These are phyloP conservation scores for Ceratosolen solmsi DNA, from an alignment of 1,140 invertebrate species.

Conservation along the genomic window DNA sequence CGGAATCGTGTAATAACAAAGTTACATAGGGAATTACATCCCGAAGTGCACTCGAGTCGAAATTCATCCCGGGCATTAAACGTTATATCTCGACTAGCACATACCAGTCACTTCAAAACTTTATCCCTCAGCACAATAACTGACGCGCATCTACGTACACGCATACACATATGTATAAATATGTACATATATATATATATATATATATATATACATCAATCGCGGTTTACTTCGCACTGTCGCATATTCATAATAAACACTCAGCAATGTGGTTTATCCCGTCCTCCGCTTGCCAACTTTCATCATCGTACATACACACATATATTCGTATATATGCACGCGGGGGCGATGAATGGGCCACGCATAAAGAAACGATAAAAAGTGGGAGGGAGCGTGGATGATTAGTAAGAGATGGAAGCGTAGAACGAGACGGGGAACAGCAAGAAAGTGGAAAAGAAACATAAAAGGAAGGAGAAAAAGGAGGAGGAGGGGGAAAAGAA, in stretches of 20 bases:
- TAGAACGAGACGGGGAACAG: too few relatives aligned
- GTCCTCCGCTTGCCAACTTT: background rate
- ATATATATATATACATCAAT: slow-evolving; percentile 13
- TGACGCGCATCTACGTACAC: background rate
- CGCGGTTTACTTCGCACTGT: background rate
- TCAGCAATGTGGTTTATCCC: background rate
- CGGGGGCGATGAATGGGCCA: background rate
- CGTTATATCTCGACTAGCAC: slow-evolving; percentile 16
- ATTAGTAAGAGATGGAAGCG: too few relatives aligned
- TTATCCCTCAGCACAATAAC: slow-evolving; percentile 20
- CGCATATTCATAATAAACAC: slow-evolving; percentile 29
- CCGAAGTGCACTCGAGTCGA: slow-evolving; percentile 14
- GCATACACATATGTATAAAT: background rate
- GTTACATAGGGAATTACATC: slow-evolving; percentile 16
- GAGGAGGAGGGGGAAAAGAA: background rate
- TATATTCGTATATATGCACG: background rate
- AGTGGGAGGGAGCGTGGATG: too few relatives aligned
- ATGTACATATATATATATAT: background rate
- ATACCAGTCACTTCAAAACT: slow-evolving; percentile 24
- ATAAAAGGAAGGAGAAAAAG: background rate
- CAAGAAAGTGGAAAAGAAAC: too few relatives aligned
- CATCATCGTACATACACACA: background rate
- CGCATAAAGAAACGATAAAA: slow-evolving; percentile 7
- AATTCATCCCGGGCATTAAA: slow-evolving; percentile 36
- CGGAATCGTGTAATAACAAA: slow-evolving; percentile 2